A percentile compares a stretch with the other conserved stretches of the same genome.
These are phyloP conservation scores for Chamaea fasciata DNA, from an alignment of 2,113 vertebrate species.

Conservation along the genomic window DNA sequence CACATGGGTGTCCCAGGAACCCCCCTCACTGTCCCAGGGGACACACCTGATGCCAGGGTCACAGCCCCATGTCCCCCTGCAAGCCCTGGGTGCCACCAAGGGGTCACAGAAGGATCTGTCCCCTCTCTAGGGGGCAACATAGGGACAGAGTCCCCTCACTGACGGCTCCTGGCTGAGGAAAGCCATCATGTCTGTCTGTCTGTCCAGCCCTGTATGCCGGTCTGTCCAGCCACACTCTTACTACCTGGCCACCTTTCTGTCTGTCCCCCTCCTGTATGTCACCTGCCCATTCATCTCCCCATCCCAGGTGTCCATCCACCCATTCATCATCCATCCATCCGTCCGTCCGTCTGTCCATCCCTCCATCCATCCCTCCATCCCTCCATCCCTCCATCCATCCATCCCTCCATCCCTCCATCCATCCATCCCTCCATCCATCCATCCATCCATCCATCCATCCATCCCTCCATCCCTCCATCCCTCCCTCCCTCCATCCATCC, in stretches of 20 bases:
- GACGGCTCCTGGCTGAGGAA: accelerated
- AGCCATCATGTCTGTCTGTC: accelerated
- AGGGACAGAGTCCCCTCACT: not conserved
- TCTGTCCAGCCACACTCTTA: not conserved
- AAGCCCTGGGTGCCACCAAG: not conserved
- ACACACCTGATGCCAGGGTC: accelerated
- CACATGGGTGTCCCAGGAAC: accelerated
- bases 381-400: too few relatives aligned
- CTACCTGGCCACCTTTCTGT: accelerated
- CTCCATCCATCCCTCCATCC: too few relatives aligned
- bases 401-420: not conserved
- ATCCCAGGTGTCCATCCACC: too few relatives aligned
- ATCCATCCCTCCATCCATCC: not conserved
- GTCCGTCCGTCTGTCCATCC: not conserved
- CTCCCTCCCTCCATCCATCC: not conserved
- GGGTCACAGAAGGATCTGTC: not conserved
- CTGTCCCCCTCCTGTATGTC: accelerated
- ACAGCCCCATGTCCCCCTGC: not conserved
- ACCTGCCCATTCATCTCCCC: accelerated
- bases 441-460: not conserved
- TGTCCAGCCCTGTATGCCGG: accelerated
- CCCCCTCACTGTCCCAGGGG: not conserved
- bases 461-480: not conserved
- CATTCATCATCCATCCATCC: too few relatives aligned
- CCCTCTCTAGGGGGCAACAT: accelerated